These are phyloP conservation scores for Nasonovia ribisnigri DNA, from an alignment of 2,888 invertebrate genomes.

Conservation along the genomic window DNA sequence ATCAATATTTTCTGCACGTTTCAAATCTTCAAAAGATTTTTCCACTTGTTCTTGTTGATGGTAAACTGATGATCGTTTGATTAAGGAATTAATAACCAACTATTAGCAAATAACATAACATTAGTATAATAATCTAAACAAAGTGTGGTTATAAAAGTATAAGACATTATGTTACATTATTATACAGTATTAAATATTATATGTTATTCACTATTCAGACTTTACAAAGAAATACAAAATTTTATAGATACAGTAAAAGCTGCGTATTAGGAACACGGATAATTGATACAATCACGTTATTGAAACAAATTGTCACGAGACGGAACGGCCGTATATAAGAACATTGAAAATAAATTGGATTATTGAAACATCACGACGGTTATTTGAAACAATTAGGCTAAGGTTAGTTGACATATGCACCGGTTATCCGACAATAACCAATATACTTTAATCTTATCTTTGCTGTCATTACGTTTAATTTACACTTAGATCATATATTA, in stretches of 20 bases:
- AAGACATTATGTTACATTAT: not conserved
- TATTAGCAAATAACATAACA: conserved; percentile 69
- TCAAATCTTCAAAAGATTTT: conserved; percentile 84
- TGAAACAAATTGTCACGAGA: not conserved
- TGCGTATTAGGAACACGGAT: not conserved
- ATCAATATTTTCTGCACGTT: conserved; percentile 81
- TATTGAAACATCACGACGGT: no score
- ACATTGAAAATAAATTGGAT: no score
- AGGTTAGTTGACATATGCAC: no score
- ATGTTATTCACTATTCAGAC: not conserved
- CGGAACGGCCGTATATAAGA: no score
- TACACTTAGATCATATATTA: no score
- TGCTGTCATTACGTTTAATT: no score
- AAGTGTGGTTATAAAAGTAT: not conserved
- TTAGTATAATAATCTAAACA: not conserved
- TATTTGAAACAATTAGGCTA: no score
- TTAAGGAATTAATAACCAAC: conserved; percentile 71
- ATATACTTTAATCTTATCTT: no score
- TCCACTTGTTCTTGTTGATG: conserved; percentile 84
- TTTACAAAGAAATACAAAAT: not conserved
- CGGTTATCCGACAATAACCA: no score
- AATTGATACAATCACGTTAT: not conserved
- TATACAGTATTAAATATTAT: not conserved
- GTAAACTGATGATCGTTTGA: conserved; percentile 80
- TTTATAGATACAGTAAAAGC: not conserved